Percentiles rank a stretch among this genome's conserved stretches.
Evolutionary conservation across 2,113 vertebrate species (phyloP).

Genomic region (Danionella cerebrum): DNA sequence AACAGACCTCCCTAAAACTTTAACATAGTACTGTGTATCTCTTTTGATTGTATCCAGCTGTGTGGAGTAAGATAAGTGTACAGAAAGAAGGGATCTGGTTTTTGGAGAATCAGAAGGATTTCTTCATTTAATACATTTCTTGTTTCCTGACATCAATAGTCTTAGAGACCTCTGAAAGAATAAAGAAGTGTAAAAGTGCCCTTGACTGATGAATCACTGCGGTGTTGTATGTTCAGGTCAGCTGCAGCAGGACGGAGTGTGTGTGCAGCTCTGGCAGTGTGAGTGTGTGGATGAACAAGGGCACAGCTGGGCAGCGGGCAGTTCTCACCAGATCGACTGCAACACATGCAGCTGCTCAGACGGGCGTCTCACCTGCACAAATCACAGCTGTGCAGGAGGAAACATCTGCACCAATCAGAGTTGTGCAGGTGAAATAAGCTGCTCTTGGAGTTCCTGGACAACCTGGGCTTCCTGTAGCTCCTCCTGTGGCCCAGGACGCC

Average conservation of each 20-base stretch:
- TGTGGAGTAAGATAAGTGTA: too few relatives aligned
- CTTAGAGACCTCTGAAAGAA: too few relatives aligned
- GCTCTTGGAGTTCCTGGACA: constrained; percentile 82
- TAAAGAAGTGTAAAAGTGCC: too few relatives aligned
- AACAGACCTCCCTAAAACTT: too few relatives aligned
- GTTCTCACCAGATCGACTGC: constrained; percentile 65
- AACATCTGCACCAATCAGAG: constrained; percentile 58
- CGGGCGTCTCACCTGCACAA: constrained; percentile 68
- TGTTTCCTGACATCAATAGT: too few relatives aligned
- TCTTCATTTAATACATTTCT: too few relatives aligned
- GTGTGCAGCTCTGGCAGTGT: constrained; percentile 72
- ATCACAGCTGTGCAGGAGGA: constrained; percentile 55
- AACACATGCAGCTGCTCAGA: constrained; percentile 75
- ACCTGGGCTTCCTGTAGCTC: constrained; percentile 74
- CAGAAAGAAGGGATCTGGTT: too few relatives aligned
- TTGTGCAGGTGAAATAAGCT: constrained; percentile 55
- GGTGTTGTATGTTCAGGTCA: constrained; percentile 51
- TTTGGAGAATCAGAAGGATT: too few relatives aligned
- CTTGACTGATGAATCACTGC: too few relatives aligned
- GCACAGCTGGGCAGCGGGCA: constrained; percentile 73
- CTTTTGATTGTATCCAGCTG: too few relatives aligned
- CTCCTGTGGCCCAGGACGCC: constrained; percentile 67
- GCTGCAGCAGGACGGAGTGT: constrained; percentile 71
- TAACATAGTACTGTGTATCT: too few relatives aligned
- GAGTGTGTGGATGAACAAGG: constrained; percentile 73